phyloP scores from a whole-genome alignment of 2,888 invertebrate genomes.

The Plebejus melissa region DNA sequence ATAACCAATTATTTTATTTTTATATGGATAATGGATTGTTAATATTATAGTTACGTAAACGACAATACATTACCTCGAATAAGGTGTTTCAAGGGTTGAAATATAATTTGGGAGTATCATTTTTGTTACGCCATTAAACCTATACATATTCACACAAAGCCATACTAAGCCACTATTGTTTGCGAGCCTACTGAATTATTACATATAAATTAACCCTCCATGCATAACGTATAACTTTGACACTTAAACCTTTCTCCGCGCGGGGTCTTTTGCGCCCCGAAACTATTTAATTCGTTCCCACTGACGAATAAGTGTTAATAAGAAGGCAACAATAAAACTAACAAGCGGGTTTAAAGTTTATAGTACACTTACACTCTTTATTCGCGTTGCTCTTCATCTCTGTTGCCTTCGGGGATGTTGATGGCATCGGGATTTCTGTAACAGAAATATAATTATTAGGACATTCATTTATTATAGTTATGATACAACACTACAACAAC shows the following conservation, averaged over 20 bases:
- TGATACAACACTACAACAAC: no score
- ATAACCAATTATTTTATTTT: no score
- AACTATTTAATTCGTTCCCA: constrained; percentile 23
- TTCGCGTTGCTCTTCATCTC: constrained; percentile 87
- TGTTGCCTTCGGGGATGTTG: constrained; percentile 89
- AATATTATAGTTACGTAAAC: not conserved
- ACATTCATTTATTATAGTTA: no score
- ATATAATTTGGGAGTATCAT: not conserved
- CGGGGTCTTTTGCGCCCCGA: constrained; percentile 1
- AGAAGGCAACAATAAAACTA: constrained; percentile 4
- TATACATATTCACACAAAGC: constrained; percentile 4
- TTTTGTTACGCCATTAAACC: constrained; percentile 2
- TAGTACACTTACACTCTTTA: constrained; percentile 84
- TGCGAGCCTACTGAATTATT: constrained; percentile 14
- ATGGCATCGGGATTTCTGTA: constrained; percentile 92
- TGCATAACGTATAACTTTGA: constrained; percentile 17
- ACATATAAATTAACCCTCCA: constrained; percentile 20
- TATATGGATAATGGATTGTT: no score
- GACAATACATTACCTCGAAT: not conserved
- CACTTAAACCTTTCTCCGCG: constrained; percentile 14
- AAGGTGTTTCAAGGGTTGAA: not conserved
- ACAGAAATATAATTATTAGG: constrained; percentile 22
- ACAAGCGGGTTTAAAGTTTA: not conserved
- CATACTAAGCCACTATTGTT: constrained; percentile 1
- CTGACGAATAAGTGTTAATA: constrained; percentile 18